Evolutionary conservation across 2,888 invertebrate species (phyloP), one percentile per base, ranked within the genome.

Genomic region (Unio pictorum): DNA sequence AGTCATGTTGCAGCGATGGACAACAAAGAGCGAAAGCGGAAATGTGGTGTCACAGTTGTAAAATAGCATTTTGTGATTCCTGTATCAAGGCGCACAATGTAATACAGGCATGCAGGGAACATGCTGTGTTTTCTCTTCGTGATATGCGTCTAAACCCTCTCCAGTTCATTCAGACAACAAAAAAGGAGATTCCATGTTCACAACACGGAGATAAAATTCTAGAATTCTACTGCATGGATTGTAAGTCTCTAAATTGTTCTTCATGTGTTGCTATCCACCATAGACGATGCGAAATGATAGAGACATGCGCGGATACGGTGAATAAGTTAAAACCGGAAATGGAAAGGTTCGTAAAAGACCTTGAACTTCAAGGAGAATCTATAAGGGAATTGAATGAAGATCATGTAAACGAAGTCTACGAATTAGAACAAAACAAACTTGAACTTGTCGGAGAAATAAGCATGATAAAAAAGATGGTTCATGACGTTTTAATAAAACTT

Each of bases 231-330:
- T 81, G 83, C 68, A 71, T 81, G 8, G 82, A 82, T 64, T 83
- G 81, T 69, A 72, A 78, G 34, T 68, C 75, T 1, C 72, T 81
- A 8, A 77, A 79, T 18, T 84, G 83, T 65, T 81, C 82, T 18
- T 79, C 80, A 20, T 84, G 83, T 64, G 82, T 81, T 18, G 80
- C 83, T 4, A 74, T 84, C 55, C 74, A 81, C 54, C 84, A 82
- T 63, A 74, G 82, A 58, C 73, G 75, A 28, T 82, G 83, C 73
- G 80, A 83, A 70, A 77, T 79, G 74, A 80, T 83, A 4, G 81
- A 81, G 68, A 78, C 81, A 23, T 79, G 80, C 54, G 73, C 73
- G 18, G 81, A 81, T 18, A 76, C 80, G 8, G 80, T 78, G 28
- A 66, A 69, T 60, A 80, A 78, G 64, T 61, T 81, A 23, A 79